Evolutionary conservation across 2,888 invertebrate species (phyloP).

Genomic region (Drosophila infuscata): DNA sequence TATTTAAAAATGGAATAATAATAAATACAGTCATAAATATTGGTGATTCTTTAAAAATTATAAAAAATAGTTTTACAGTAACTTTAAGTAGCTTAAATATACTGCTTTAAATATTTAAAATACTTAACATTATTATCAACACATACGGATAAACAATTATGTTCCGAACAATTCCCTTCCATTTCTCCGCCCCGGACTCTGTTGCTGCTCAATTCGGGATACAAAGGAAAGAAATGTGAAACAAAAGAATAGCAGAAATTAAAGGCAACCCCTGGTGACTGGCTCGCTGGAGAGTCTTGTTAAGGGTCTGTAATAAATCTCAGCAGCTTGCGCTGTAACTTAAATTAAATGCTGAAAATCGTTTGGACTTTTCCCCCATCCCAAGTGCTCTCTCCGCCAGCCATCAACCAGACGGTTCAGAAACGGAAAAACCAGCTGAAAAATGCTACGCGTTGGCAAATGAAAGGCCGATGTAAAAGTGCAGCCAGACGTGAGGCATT

Average conservation of each 20-base stretch:
- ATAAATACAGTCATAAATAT: background rate
- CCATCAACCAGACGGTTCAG: slow-evolving; percentile 27
- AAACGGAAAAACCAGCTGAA: slow-evolving; percentile 55
- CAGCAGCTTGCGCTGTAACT: slow-evolving; percentile 73
- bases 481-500: slow-evolving; percentile 55
- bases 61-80: background rate
- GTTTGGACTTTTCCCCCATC: slow-evolving; percentile 48
- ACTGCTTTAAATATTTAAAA: background rate
- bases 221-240: slow-evolving; percentile 13
- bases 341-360: slow-evolving; percentile 82
- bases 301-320: slow-evolving; percentile 81
- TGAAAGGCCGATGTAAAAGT: slow-evolving; percentile 43
- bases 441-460: slow-evolving; percentile 56
- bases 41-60: background rate
- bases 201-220: slow-evolving; percentile 9
- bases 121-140: background rate
- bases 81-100: background rate
- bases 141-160: background rate
- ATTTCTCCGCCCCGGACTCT: slow-evolving; percentile 21
- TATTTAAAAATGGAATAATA: background rate
- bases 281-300: slow-evolving; percentile 49
- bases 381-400: background rate
- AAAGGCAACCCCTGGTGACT: slow-evolving; percentile 25
- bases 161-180: slow-evolving; percentile 9
- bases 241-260: slow-evolving; percentile 32